Conservation (phyloP, 2,797 vertebrate species). For the Hydrolagus colliei region DNA sequence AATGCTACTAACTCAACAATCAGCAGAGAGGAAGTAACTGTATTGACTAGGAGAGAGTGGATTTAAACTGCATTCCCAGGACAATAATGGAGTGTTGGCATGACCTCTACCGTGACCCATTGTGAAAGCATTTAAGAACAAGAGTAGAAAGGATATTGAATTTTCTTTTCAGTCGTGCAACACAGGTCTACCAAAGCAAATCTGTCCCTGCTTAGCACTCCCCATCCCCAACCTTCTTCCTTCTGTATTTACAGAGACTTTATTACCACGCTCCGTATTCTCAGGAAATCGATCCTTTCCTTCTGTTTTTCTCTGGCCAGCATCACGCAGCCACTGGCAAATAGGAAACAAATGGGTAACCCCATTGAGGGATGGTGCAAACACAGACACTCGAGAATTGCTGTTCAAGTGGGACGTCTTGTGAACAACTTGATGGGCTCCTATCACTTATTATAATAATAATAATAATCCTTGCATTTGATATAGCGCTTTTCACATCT, state of each 20-base stretch:
- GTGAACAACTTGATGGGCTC: background rate
- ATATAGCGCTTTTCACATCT: no score
- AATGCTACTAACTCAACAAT: background rate
- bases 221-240: no score
- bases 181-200: background rate
- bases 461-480: no score
- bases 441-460: background rate
- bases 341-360: background rate
- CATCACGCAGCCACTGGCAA: background rate
- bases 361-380: background rate
- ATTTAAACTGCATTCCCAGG: constrained; percentile 3
- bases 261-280: background rate
- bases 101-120: constrained; percentile 6
- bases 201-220: background rate
- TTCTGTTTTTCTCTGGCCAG: background rate
- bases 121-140: constrained; percentile 18
- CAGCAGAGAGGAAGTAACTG: background rate
- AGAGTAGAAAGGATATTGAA: constrained; percentile 22
- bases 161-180: constrained; percentile 12
- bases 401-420: background rate
- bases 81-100: background rate
- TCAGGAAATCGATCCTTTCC: constrained; percentile 2
- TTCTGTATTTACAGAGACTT: background rate
- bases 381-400: background rate
- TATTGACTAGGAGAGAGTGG: background rate